A percentile compares a stretch with the other conserved stretches of the same genome.
These are phyloP conservation scores for Oscheius sp. DNA, from an alignment of 2,888 invertebrate genomes.

Conservation along the genomic window DNA sequence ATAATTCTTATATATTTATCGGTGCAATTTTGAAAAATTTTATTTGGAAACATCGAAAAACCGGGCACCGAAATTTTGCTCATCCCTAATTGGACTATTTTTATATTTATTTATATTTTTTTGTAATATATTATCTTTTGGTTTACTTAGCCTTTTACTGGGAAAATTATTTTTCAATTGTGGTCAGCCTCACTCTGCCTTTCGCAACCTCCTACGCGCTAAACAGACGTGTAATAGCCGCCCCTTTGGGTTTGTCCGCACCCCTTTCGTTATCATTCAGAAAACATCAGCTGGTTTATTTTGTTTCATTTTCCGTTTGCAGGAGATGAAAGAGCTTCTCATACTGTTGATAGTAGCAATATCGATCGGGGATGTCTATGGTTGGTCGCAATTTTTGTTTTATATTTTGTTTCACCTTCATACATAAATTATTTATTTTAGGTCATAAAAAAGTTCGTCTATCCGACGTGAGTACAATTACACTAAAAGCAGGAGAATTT, in stretches of 20 bases:
- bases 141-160: too few species aligned
- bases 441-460: conserved; percentile 53
- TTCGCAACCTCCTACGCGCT: conserved; percentile 22
- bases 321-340: conserved; percentile 17
- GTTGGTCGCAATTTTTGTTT: background rate
- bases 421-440: background rate
- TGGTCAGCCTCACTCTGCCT: background rate
- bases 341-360: background rate
- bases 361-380: background rate
- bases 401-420: too few species aligned
- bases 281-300: conserved; percentile 3
- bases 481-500: conserved; percentile 41
- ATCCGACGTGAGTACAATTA: conserved; percentile 58
- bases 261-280: background rate
- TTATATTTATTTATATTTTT: too few species aligned
- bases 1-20: too few species aligned
- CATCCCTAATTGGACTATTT: too few species aligned
- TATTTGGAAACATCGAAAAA: too few species aligned
- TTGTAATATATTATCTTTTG: too few species aligned
- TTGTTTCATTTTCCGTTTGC: background rate
- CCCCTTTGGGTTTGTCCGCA: background rate
- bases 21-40: too few species aligned
- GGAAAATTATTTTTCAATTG: too few species aligned
- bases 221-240: conserved; percentile 27
- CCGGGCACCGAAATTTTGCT: too few species aligned